Conservation (phyloP, 2,797 vertebrate species). For the Xenopus petersii region DNA sequence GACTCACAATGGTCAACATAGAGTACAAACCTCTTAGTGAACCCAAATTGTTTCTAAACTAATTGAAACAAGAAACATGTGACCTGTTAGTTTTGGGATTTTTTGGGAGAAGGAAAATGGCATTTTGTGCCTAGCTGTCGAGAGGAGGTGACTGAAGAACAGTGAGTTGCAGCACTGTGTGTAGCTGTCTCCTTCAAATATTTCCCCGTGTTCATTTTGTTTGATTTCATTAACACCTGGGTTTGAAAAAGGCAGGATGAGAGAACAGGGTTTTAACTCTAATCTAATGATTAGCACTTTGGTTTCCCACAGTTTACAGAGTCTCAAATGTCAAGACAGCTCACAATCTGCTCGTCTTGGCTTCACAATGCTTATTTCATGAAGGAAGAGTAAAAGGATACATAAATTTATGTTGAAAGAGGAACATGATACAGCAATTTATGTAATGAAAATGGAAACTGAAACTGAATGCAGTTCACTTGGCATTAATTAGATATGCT, state of each 20-base stretch:
- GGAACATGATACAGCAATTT: constrained; percentile 45
- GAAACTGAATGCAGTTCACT: constrained; percentile 37
- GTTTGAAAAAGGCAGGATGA: constrained; percentile 77
- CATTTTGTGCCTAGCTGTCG: no score
- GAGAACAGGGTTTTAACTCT: constrained; percentile 74
- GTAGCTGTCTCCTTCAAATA: constrained; percentile 69
- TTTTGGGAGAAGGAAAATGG: no score
- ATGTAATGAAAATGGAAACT: constrained; percentile 48
- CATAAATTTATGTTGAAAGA: constrained; percentile 52
- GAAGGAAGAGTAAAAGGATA: constrained; percentile 52
- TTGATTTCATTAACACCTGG: constrained; percentile 93
- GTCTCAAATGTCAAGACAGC: constrained; percentile 71
- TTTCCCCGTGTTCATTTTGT: constrained; percentile 76
- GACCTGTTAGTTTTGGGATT: no score
- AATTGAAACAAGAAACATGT: no score
- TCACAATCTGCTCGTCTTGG: constrained; percentile 47
- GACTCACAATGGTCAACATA: no score
- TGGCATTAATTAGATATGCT: constrained; percentile 41
- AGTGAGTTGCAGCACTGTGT: constrained; percentile 79
- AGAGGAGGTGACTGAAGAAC: constrained; percentile 37
- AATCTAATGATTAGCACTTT: constrained; percentile 80
- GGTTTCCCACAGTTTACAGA: constrained; percentile 61
- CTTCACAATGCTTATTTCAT: constrained; percentile 54
- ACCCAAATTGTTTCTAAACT: no score
- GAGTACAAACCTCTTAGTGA: no score